These are phyloP conservation scores for Crossaster papposus DNA, from an alignment of 53 echinoderm and acorn worm genomes.

Conservation along the genomic window DNA sequence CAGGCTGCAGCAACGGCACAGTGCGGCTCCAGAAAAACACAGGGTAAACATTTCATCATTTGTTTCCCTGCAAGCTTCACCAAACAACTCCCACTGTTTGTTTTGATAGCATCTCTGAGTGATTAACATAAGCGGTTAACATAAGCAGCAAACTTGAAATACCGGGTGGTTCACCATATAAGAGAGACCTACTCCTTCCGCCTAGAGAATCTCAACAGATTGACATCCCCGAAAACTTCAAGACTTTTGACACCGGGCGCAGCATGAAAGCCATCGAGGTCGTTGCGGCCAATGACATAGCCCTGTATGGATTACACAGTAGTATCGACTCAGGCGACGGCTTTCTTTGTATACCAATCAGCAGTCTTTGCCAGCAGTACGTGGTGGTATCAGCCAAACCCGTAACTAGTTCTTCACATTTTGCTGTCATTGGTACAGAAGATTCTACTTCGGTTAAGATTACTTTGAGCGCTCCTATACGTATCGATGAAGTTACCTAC, in stretches of 20 bases:
- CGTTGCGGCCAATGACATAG: conserved; percentile 55
- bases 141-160: conserved; percentile 59
- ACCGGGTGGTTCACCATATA: conserved; percentile 27
- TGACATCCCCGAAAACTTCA: conserved; percentile 38
- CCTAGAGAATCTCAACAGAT: conserved; percentile 48
- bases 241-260: conserved; percentile 30
- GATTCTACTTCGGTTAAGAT: conserved; percentile 60
- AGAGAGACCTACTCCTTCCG: conserved; percentile 18
- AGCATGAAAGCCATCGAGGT: conserved; percentile 64
- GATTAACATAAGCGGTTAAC: conserved; percentile 41
- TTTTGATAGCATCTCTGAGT: conserved; percentile 58
- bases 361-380: conserved; percentile 60
- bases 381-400: conserved; percentile 37
- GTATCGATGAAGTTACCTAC: conserved; percentile 54
- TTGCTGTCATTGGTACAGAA: conserved; percentile 55
- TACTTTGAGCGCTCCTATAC: conserved; percentile 42
- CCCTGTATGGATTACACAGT: conserved; percentile 56
- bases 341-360: conserved; percentile 63
- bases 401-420: background rate
- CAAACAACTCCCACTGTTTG: background rate
- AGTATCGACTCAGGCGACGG: conserved; percentile 58
- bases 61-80: conserved; percentile 34
- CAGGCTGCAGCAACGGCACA: background rate
- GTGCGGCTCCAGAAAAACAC: conserved; percentile 62
- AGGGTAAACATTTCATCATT: conserved; percentile 59